Base-by-base conservation (phyloP, 2,113 vertebrate genomes). In the Mesocricetus auratus region DNA sequence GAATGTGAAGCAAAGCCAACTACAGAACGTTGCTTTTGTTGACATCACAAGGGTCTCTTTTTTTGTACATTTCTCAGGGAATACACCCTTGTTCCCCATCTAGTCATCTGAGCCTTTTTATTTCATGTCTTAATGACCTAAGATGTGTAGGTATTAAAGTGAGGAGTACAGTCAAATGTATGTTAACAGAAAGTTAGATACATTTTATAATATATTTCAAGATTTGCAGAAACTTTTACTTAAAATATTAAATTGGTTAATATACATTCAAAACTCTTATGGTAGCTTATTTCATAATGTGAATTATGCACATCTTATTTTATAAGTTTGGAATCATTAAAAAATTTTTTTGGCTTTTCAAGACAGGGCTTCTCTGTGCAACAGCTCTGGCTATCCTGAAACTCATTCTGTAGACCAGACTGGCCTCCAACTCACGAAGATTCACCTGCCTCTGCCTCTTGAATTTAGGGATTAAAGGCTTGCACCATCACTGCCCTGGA, bases 231-330 rank as follows among this genome's bases (percentile, higher is more conserved):
- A 89, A 62, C 69, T 96, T 83, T 73, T 86, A 93, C 66, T 91
- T 97, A 86, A 50, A 68, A 50, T 69, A 86, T 53, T 89, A 77
- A 77, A 12, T 91, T 89, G 50, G 60, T 83, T 5, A 69, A 21
- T 31, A 79, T n/a, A 86, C 42, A 83, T 82, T 93, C 71, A 93
- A 94, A 83, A 90, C 91, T 13, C 2, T 36, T 62, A 42, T 53
- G 19, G 13, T 69, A 3, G 60, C 31, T 91, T 93, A 89, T 81
- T 69, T 93, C 95, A 2, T 17, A 75, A 86, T 33, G 29, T 78
- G 31, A 91, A 75, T 86, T 89, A 75, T 85, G 21, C 13, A 33
- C 0, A 50, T 69, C 1, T 89, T 89, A 88, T 36, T 86, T 91
- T 90, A 50, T 81, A 69, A 81, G 21, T 92, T 53, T 81, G 15